Percentiles rank a stretch among this genome's conserved stretches.
Conservation (phyloP, 2,888 invertebrate genomes). For the Rugalucina vietnamica region DNA sequence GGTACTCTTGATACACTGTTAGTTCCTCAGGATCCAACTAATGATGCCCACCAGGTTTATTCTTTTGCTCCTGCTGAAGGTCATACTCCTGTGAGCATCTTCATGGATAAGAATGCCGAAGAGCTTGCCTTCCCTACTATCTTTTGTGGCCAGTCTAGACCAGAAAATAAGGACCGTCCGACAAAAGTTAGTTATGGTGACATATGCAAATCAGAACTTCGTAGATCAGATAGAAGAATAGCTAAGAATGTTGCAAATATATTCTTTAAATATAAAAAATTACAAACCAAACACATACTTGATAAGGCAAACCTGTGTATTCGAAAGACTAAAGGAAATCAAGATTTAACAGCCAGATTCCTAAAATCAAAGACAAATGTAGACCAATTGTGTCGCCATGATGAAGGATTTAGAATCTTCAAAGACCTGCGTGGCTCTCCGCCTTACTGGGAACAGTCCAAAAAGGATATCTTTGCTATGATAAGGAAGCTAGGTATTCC, state of each 20-base stretch:
- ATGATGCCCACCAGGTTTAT: conserved; percentile 33
- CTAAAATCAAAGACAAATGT: conserved; percentile 8
- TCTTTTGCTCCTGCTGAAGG: conserved; percentile 39
- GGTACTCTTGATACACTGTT: conserved; percentile 25
- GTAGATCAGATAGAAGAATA: conserved; percentile 24
- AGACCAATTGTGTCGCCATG: conserved; percentile 13
- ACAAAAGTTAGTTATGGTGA: conserved; percentile 21
- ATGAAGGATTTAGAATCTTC: conserved; percentile 34
- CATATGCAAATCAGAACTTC: conserved; percentile 38
- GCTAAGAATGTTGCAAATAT: conserved; percentile 33
- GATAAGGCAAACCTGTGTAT: conserved; percentile 22
- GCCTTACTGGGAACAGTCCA: conserved; percentile 27
- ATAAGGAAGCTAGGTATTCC: conserved; percentile 33
- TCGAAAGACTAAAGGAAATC: conserved; percentile 21
- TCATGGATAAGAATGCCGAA: conserved; percentile 37
- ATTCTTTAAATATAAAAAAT: conserved; percentile 42
- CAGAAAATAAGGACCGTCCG: not conserved
- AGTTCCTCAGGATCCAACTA: conserved; percentile 33
- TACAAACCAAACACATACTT: conserved; percentile 40
- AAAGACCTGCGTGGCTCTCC: conserved; percentile 36
- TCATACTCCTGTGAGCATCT: conserved; percentile 20
- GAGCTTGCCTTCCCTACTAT: conserved; percentile 47
- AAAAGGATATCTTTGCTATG: conserved; percentile 35
- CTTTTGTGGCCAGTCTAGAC: conserved; percentile 23
- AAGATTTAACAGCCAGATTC: conserved; percentile 26